phyloP scores from a whole-genome alignment of 1,140 invertebrate species.

The Megalopta genalis region DNA sequence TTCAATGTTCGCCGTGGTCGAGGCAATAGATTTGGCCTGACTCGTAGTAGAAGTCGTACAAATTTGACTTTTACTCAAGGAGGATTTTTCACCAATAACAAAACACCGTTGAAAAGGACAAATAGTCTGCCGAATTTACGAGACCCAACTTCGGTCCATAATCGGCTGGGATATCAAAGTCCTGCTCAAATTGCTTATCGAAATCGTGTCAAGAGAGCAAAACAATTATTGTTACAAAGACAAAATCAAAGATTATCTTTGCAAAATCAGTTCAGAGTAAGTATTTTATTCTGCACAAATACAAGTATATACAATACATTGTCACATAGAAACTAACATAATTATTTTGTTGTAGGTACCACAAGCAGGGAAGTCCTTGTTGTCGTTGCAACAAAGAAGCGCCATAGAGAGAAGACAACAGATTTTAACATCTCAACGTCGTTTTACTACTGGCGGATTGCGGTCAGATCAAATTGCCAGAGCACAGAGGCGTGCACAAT shows the following conservation, averaged over 20 bases:
- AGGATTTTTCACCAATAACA: constrained; percentile 67
- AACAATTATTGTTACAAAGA: constrained; percentile 72
- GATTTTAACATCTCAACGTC: constrained; percentile 69
- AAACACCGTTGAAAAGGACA: constrained; percentile 67
- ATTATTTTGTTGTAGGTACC: constrained; percentile 56
- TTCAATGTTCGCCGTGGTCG: constrained; percentile 62
- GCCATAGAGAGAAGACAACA: constrained; percentile 70
- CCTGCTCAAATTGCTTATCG: constrained; percentile 76
- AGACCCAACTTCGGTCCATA: constrained; percentile 77
- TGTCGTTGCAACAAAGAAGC: constrained; percentile 66
- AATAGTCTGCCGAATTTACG: constrained; percentile 74
- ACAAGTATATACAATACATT: not conserved
- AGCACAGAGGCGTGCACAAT: constrained; percentile 74
- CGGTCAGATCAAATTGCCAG: constrained; percentile 76
- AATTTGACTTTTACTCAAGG: constrained; percentile 64
- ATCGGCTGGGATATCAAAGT: constrained; percentile 76
- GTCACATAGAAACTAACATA: not conserved
- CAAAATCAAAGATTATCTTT: constrained; percentile 70
- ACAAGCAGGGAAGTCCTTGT: constrained; percentile 62
- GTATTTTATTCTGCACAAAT: not conserved
- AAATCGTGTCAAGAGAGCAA: constrained; percentile 76
- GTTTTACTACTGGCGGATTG: constrained; percentile 70
- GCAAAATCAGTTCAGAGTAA: constrained; percentile 73
- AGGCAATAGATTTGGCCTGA: constrained; percentile 62
- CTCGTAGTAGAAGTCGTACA: constrained; percentile 69